Conservation (phyloP, 2,797 vertebrate species). For the Cirrhinus molitorella region DNA sequence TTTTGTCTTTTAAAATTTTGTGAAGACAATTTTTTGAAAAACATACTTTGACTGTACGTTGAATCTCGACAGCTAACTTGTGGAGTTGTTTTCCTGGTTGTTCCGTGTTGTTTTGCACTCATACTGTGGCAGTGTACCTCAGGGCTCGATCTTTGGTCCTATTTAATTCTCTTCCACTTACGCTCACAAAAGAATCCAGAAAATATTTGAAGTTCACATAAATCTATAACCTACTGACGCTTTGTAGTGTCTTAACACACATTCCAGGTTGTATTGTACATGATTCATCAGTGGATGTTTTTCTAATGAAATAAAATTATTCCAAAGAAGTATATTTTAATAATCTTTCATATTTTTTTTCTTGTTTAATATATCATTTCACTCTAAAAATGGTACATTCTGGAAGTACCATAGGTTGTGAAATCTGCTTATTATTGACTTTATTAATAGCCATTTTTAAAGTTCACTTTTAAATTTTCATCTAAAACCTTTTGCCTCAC, state of each 20-base stretch:
- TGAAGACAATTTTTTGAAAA: neutral
- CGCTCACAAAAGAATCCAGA: no score
- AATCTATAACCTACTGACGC: neutral
- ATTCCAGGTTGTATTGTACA: neutral
- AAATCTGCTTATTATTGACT: neutral
- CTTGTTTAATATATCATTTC: neutral
- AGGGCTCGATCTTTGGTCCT: constrained; percentile 16
- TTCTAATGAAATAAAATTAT: neutral
- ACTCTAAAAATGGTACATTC: neutral
- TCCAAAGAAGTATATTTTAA: neutral
- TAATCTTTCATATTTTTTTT: neutral
- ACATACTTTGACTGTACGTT: constrained; percentile 6
- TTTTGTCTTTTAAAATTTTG: constrained; percentile 28
- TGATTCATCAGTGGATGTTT: neutral
- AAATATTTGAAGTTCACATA: no score
- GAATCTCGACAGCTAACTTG: neutral
- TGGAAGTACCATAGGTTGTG: neutral
- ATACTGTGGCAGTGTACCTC: neutral
- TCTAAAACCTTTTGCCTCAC: neutral
- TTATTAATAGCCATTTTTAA: neutral
- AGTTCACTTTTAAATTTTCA: neutral
- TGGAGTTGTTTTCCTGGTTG: neutral
- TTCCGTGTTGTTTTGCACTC: neutral
- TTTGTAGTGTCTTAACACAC: neutral
- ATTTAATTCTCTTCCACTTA: neutral